Evolutionary conservation across 2,888 invertebrate species (phyloP).

Genomic region (Clusia tigrina): DNA sequence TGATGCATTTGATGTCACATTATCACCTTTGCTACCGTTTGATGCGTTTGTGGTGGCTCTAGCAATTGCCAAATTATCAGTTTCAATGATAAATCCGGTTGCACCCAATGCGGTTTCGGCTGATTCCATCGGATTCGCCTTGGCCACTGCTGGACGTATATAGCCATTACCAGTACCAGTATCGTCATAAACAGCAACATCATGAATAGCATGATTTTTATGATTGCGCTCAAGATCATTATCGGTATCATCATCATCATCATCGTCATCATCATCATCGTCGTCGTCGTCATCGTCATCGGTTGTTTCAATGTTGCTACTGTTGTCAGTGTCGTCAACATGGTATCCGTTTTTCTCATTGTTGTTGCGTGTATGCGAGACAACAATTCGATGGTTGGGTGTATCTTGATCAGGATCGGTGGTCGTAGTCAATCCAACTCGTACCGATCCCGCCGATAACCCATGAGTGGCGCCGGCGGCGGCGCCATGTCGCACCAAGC

Average conservation of each 20-base stretch:
- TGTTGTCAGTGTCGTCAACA: conserved; percentile 37
- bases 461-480: conserved; percentile 61
- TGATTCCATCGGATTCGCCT: conserved; percentile 25
- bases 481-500: conserved; percentile 64
- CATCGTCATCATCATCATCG: conserved; percentile 34
- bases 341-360: conserved; percentile 31
- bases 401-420: conserved; percentile 51
- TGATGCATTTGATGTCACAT: conserved; percentile 60
- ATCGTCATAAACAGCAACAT: conserved; percentile 33
- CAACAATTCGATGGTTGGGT: conserved; percentile 41
- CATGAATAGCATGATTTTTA: conserved; percentile 42
- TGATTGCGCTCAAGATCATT: conserved; percentile 4
- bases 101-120: conserved; percentile 29
- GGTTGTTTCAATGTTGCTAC: conserved; percentile 39
- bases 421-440: conserved; percentile 63
- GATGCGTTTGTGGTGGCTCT: conserved; percentile 30
- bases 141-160: conserved; percentile 26
- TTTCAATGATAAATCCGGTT: conserved; percentile 29
- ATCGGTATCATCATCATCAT: conserved; percentile 22
- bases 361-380: conserved; percentile 26
- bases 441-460: conserved; percentile 57
- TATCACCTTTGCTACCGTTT: conserved; percentile 37
- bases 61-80: conserved; percentile 18
- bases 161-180: conserved; percentile 29
- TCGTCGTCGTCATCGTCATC: conserved; percentile 48